These are phyloP conservation scores for Alexandromys fortis DNA, from an alignment of 2,113 vertebrate genomes.

Conservation along the genomic window DNA sequence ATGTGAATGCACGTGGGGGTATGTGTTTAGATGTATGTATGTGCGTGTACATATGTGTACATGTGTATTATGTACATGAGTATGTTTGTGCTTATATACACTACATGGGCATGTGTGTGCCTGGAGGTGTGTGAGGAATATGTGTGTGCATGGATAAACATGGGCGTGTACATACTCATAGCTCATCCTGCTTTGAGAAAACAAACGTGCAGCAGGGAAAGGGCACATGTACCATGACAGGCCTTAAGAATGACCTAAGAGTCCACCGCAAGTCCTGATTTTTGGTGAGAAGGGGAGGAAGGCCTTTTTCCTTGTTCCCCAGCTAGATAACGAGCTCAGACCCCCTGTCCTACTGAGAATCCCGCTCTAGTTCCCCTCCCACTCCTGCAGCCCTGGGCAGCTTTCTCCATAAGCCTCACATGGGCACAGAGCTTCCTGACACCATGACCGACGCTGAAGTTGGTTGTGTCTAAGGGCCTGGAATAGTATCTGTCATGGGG, in stretches of 20 bases:
- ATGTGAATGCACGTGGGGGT: background rate
- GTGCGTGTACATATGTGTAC: accelerated
- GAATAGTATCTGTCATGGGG: too few species aligned
- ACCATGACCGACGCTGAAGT: background rate
- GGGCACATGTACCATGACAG: background rate
- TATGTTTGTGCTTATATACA: background rate
- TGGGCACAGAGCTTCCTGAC: background rate
- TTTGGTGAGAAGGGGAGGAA: background rate
- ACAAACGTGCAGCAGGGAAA: background rate
- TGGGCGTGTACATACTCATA: background rate
- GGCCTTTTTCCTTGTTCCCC: background rate
- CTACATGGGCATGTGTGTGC: background rate
- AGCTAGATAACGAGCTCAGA: background rate
- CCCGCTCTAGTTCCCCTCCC: background rate
- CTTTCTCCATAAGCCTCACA: background rate
- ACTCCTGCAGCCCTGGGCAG: accelerated
- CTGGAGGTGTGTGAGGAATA: accelerated
- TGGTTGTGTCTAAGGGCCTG: background rate
- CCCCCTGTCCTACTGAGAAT: background rate
- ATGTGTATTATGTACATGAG: background rate
- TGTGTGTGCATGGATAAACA: background rate
- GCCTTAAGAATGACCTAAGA: background rate
- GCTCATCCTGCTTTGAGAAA: background rate
- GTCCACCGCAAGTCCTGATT: background rate
- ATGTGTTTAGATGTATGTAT: background rate